These are phyloP conservation scores for Antitype chi DNA, from an alignment of 2,888 invertebrate species.

Conservation along the genomic window DNA sequence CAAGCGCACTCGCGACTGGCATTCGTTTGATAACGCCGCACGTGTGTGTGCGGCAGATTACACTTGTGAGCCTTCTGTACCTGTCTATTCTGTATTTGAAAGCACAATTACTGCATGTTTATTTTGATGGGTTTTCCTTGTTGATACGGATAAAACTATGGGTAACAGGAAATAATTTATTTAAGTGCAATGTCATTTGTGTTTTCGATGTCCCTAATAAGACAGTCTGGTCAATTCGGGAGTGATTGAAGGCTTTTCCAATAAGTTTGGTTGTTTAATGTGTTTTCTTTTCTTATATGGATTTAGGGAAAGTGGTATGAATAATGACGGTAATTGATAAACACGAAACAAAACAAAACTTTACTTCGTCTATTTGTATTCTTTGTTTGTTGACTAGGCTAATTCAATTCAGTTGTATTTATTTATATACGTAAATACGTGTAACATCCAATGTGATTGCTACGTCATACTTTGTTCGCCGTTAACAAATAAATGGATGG, in stretches of 20 bases:
- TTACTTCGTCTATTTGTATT: background rate
- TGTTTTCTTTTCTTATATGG: slow-evolving; percentile 8
- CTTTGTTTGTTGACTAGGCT: background rate
- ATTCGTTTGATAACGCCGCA: background rate
- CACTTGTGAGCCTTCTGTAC: slow-evolving; percentile 2
- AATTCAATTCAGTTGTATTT: background rate
- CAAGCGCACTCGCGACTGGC: background rate
- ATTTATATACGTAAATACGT: background rate
- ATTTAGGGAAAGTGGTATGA: slow-evolving; percentile 1
- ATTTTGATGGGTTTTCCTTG: slow-evolving; percentile 53
- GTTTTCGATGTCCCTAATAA: slow-evolving; percentile 30
- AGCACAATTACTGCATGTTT: slow-evolving; percentile 47
- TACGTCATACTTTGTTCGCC: no score
- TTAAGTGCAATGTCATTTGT: slow-evolving; percentile 37
- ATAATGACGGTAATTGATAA: background rate
- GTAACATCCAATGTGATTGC: background rate
- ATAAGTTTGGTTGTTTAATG: slow-evolving; percentile 22
- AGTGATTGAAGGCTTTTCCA: slow-evolving; percentile 17
- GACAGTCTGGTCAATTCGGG: slow-evolving; percentile 8
- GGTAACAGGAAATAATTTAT: slow-evolving; percentile 38
- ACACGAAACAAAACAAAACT: background rate
- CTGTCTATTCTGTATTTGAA: slow-evolving; percentile 4
- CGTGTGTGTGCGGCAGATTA: background rate
- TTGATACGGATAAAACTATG: slow-evolving; percentile 51
- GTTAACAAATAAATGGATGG: background rate